Percentiles rank a stretch among this genome's conserved stretches.
phyloP scores from a whole-genome alignment of 2,113 vertebrate species.

The Anser cygnoides region DNA sequence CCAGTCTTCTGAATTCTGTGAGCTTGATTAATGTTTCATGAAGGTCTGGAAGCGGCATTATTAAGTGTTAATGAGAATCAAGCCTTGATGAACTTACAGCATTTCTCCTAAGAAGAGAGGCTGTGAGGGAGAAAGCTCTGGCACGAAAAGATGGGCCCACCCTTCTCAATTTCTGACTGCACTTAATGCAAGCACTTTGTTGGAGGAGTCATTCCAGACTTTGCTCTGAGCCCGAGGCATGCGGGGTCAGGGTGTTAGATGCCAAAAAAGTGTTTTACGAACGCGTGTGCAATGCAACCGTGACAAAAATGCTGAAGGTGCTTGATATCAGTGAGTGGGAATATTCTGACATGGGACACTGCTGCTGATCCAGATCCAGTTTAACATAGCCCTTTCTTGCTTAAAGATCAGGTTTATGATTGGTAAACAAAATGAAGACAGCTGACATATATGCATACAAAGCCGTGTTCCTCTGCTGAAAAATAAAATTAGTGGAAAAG shows the following conservation, averaged over 20 bases:
- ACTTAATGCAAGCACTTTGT: not conserved
- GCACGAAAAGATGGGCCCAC: not conserved
- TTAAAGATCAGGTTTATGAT: not conserved
- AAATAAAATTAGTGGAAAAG: not conserved
- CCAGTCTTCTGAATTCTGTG: not conserved
- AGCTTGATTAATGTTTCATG: slow-evolving; percentile 37
- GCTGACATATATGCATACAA: not conserved
- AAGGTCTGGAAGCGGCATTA: slow-evolving; percentile 19
- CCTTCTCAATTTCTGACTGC: not conserved
- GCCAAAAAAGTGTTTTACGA: not conserved
- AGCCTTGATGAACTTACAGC: slow-evolving; percentile 13
- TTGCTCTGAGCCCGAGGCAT: not conserved
- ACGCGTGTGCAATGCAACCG: not conserved
- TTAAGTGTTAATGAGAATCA: slow-evolving; percentile 50
- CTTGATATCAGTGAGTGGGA: not conserved
- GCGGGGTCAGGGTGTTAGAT: not conserved
- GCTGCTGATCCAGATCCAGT: not conserved
- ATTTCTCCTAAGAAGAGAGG: not conserved
- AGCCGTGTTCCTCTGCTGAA: not conserved
- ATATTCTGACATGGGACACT: not conserved
- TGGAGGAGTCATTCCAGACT: not conserved
- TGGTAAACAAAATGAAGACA: not conserved
- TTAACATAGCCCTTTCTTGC: not conserved
- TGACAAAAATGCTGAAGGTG: not conserved
- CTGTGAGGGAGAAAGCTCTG: not conserved